Evolutionary conservation across 2,888 invertebrate genomes (phyloP), one percentile per base, ranked within the genome.

Genomic region (Hypomecis atomaria): DNA sequence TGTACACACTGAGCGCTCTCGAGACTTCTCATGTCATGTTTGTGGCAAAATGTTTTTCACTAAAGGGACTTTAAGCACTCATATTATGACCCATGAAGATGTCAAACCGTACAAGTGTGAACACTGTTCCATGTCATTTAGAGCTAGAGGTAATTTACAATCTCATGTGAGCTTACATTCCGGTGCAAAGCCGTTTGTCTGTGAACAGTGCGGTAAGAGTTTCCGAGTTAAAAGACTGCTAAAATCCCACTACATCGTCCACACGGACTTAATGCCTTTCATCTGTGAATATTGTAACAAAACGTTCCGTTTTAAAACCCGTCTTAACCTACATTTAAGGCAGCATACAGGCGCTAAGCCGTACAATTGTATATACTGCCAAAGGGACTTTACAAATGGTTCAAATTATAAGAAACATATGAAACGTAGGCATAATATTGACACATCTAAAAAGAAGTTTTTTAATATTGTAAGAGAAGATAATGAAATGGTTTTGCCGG

Each of bases 31-130:
- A 0, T 92, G 92, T 64, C 92, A 92, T 52, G 70, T 92, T 0
- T 92, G 92, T 5, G 92, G 92, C 0, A 92, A 92, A 76, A 92
- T 90, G 90, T 92, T 92, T 70, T 92, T 86, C 36, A 92, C 90
- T 0, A 92, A 92, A 79, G 92, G 92, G 0, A 87, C 92, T 0
- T 67, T 92, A 0, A 82, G 87, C 4, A 89, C 89, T 0, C 92
- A 92, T 55, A 88, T 92, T 83, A 74, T 83, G 58, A 90, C 86
- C 0, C 92, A 92, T 43, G 90, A 92, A 44, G 90, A 90, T 0
- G 77, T 81, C 0, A 91, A 88, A 52, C 92, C 88, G 0, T 91
- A 76, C 38, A 92, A 92, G 72, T 92, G 92, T 71, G 89, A 89
- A 48, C 90, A 83, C 63, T 92, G 92, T 71, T 85, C 90, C 0